These are phyloP conservation scores for Eubasilissa regina DNA, from an alignment of 1,140 invertebrate species.

Conservation along the genomic window DNA sequence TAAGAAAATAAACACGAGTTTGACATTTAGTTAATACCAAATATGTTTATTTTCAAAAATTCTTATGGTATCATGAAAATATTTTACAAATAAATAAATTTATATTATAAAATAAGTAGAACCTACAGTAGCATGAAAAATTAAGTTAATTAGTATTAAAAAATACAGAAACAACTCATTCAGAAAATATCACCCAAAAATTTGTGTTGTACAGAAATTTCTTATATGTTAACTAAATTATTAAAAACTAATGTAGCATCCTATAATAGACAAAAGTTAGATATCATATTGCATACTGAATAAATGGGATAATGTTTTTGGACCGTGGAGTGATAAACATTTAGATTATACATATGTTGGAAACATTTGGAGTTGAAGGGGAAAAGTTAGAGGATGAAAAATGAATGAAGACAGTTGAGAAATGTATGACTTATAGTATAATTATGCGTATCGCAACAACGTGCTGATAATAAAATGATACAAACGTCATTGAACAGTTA, in stretches of 20 bases:
- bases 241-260: neutral
- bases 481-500: no score
- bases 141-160: neutral
- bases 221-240: neutral
- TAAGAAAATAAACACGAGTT: no score
- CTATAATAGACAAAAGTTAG: neutral
- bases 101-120: neutral
- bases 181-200: neutral
- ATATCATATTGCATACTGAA: neutral
- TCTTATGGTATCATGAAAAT: conserved; percentile 6
- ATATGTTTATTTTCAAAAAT: conserved; percentile 18
- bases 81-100: conserved; percentile 18
- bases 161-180: neutral
- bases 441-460: no score
- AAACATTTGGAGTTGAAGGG: no score
- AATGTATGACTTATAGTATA: no score
- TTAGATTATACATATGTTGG: no score
- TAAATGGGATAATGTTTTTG: no score
- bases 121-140: neutral
- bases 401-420: no score
- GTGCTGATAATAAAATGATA: no score
- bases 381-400: no score
- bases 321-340: no score
- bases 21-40: conserved; percentile 14
- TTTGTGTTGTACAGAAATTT: neutral